phyloP scores from a whole-genome alignment of 2,888 invertebrate species.

The Eristalinus sepulchralis region DNA sequence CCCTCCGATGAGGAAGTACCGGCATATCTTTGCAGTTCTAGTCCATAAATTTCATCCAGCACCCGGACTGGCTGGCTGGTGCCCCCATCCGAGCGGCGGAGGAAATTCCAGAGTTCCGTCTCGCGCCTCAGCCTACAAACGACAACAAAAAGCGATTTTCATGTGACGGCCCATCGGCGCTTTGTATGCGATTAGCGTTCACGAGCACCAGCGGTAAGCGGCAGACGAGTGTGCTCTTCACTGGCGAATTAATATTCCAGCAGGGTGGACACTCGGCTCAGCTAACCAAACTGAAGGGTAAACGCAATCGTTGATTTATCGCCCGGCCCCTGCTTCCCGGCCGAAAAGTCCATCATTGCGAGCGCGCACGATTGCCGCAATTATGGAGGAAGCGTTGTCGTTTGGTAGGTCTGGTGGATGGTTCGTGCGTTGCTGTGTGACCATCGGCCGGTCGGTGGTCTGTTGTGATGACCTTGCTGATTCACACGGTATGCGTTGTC shows the following conservation, averaged over 20 bases:
- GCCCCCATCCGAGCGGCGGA: neutral
- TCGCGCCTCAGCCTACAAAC: neutral
- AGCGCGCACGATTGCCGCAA: neutral
- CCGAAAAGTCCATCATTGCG: constrained; percentile 10
- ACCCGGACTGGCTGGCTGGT: neutral
- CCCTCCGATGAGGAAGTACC: constrained; percentile 21
- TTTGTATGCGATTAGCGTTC: constrained; percentile 50
- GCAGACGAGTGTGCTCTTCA: constrained; percentile 35
- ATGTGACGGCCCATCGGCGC: constrained; percentile 22
- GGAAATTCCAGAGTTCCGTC: neutral
- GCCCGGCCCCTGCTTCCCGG: neutral
- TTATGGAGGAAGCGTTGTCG: constrained; percentile 36
- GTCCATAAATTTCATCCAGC: constrained; percentile 28
- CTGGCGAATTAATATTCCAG: constrained; percentile 59
- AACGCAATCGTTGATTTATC: constrained; percentile 54
- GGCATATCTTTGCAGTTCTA: constrained; percentile 30
- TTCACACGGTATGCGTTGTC: constrained; percentile 27
- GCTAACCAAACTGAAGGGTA: constrained; percentile 45
- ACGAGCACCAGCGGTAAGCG: neutral
- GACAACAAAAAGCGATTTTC: constrained; percentile 36
- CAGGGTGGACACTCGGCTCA: constrained; percentile 45
- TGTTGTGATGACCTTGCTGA: constrained; percentile 52
- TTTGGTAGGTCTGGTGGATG: constrained; percentile 15
- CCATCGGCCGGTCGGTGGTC: constrained; percentile 21
- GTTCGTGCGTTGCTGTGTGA: constrained; percentile 10